phyloP scores from a whole-genome alignment of 2,113 vertebrate species.

The Dicaeum eximium region DNA sequence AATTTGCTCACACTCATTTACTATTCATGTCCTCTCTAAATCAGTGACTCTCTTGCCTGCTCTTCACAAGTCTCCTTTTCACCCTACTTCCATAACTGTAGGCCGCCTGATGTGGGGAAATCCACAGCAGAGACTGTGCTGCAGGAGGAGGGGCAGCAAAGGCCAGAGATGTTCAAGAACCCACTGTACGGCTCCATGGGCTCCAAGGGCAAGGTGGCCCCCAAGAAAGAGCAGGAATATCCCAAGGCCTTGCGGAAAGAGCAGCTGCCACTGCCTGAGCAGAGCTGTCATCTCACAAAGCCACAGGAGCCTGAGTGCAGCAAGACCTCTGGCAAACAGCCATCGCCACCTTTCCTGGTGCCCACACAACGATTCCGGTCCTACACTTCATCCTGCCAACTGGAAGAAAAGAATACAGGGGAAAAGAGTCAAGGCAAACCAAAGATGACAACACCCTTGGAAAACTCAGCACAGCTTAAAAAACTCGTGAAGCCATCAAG shows the following conservation, averaged over 20 bases:
- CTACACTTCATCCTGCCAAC: slow-evolving; percentile 80
- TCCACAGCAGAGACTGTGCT: not conserved
- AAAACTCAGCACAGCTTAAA: slow-evolving; percentile 63
- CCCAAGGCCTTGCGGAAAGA: slow-evolving; percentile 72
- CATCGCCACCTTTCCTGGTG: slow-evolving; percentile 61
- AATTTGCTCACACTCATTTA: not conserved
- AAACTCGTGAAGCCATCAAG: slow-evolving; percentile 80
- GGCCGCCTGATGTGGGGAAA: slow-evolving; percentile 60
- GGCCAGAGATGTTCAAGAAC: slow-evolving; percentile 93
- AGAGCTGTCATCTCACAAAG: slow-evolving; percentile 67
- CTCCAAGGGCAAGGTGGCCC: slow-evolving; percentile 46
- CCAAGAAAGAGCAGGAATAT: slow-evolving; percentile 78
- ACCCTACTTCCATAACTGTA: not conserved
- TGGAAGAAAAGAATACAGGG: slow-evolving; percentile 26
- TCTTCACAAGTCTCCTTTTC: not conserved
- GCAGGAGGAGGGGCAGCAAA: slow-evolving; percentile 65
- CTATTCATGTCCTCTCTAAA: not conserved
- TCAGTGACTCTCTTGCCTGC: not conserved
- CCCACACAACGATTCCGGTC: slow-evolving; percentile 82
- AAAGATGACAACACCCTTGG: slow-evolving; percentile 1
- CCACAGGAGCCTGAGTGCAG: slow-evolving; percentile 69
- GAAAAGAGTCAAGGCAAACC: slow-evolving; percentile 75
- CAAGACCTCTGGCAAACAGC: slow-evolving; percentile 55
- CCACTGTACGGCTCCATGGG: slow-evolving; percentile 86
- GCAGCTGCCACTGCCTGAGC: slow-evolving; percentile 63